These are phyloP conservation scores for Eudyptes chrysolophus DNA, from an alignment of 2,113 vertebrate genomes.

Conservation along the genomic window DNA sequence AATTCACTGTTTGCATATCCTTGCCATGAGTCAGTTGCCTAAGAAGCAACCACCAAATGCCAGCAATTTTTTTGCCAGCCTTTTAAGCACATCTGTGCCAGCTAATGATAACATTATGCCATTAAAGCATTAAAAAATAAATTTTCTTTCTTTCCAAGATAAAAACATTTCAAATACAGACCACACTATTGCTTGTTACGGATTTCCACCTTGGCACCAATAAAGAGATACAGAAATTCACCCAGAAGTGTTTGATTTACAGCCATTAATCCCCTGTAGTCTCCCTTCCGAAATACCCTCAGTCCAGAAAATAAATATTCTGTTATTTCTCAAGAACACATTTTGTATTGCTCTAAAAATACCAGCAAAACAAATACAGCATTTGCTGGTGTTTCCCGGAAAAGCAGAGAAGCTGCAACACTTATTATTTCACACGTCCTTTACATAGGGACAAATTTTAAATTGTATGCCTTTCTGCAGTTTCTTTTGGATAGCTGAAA, in stretches of 20 bases:
- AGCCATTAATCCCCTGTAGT: not conserved
- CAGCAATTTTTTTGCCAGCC: not conserved
- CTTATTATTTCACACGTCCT: not conserved
- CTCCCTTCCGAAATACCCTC: not conserved
- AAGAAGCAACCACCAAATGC: not conserved
- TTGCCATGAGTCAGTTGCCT: not conserved
- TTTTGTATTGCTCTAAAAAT: not conserved
- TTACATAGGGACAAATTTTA: not conserved
- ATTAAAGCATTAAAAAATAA: not conserved
- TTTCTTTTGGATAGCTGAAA: not conserved
- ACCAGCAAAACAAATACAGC: not conserved
- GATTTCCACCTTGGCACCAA: not conserved
- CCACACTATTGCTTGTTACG: not conserved
- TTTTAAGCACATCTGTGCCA: not conserved
- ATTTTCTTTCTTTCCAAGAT: not conserved
- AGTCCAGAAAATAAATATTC: not conserved
- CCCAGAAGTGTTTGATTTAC: not conserved
- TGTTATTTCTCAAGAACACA: not conserved
- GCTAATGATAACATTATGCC: not conserved
- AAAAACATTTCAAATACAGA: not conserved
- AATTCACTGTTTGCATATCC: not conserved
- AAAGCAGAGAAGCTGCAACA: not conserved
- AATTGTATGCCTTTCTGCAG: not conserved
- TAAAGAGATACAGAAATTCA: not conserved
- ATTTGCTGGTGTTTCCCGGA: not conserved